Evolutionary conservation across 2,113 vertebrate species (phyloP).

Genomic region (Lonchura striata): DNA sequence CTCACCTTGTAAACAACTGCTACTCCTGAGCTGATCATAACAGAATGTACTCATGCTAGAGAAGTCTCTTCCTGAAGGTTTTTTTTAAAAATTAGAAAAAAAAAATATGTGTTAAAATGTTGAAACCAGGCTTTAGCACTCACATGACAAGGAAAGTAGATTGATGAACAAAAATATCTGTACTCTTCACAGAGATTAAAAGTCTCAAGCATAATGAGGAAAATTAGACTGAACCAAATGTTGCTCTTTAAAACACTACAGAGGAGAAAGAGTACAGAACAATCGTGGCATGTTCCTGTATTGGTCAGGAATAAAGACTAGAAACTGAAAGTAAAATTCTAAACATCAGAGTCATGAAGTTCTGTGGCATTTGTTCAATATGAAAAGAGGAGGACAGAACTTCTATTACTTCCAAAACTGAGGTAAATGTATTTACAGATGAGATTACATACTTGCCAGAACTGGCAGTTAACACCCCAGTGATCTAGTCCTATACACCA

Average conservation of each 20-base stretch:
- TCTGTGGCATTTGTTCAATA: background rate
- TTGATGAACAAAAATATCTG: background rate
- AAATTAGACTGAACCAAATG: background rate
- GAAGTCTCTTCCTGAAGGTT: background rate
- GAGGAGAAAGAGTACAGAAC: background rate
- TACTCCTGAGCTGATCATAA: background rate
- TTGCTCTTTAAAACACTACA: background rate
- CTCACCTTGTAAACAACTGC: background rate
- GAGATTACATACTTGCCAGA: background rate
- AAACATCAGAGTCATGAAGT: background rate
- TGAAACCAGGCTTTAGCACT: background rate
- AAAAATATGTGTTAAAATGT: background rate
- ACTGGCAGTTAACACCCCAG: background rate
- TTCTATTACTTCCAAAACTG: background rate
- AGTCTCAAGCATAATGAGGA: background rate
- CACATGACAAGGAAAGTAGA: background rate
- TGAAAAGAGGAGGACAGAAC: background rate
- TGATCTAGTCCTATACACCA: background rate
- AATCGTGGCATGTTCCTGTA: background rate
- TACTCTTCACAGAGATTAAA: background rate
- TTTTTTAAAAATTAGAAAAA: background rate
- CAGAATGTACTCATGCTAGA: background rate
- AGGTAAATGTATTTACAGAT: background rate
- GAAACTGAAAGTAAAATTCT: background rate
- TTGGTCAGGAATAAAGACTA: background rate